phyloP scores from a whole-genome alignment of 2,113 vertebrate genomes.

The Xiphophorus maculatus region DNA sequence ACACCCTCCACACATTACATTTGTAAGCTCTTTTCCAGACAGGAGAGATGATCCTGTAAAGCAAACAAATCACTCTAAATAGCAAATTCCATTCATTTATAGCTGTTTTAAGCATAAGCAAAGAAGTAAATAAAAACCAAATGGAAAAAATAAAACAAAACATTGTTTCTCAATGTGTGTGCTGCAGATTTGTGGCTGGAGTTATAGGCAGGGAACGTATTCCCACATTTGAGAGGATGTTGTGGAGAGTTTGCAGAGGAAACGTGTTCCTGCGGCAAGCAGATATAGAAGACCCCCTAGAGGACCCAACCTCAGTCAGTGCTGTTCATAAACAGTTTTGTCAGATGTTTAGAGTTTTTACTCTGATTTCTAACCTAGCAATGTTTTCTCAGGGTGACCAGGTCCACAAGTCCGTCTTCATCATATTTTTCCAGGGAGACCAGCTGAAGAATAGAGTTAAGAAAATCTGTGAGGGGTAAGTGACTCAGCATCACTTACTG shows the following conservation, averaged over 20 bases:
- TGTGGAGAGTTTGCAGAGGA: slow-evolving; percentile 97
- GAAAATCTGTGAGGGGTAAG: slow-evolving; percentile 98
- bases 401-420: slow-evolving; percentile 98
- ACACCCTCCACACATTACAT: slow-evolving; percentile 21
- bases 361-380: not conserved
- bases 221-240: slow-evolving; percentile 96
- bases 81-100: too few relatives aligned
- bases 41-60: slow-evolving; percentile 1
- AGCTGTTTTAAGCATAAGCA: not conserved
- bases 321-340: not conserved
- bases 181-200: slow-evolving; percentile 92
- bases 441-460: slow-evolving; percentile 97
- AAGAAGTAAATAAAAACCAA: not conserved
- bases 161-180: not conserved
- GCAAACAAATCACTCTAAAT: not conserved
- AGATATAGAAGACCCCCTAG: slow-evolving; percentile 93
- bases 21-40: not conserved
- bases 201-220: slow-evolving; percentile 96
- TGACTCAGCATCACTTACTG: not conserved
- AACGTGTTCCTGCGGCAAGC: slow-evolving; percentile 97
- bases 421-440: slow-evolving; percentile 99
- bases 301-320: slow-evolving; percentile 92
- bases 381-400: slow-evolving; percentile 86
- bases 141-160: not conserved
- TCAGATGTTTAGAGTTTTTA: not conserved